Percentiles rank a stretch among this genome's conserved stretches.
phyloP scores from a whole-genome alignment of 2,113 vertebrate genomes.

The Lates calcarifer region DNA sequence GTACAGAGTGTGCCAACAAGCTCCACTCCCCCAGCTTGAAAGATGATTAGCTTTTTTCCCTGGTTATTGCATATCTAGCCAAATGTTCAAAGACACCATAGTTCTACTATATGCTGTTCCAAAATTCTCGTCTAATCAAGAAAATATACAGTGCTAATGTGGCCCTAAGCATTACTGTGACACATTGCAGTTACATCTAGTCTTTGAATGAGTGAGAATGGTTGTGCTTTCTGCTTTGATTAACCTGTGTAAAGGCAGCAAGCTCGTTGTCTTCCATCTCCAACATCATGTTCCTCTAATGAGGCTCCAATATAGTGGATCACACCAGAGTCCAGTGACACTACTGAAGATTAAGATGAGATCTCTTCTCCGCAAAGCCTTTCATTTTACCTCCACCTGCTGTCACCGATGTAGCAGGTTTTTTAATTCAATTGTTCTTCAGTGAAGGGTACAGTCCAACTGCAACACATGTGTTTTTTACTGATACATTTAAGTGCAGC shows the following conservation, averaged over 20 bases:
- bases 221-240: conserved; percentile 38
- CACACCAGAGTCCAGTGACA: conserved; percentile 20
- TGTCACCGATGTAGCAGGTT: conserved; percentile 22
- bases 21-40: not conserved
- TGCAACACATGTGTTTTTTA: conserved; percentile 13
- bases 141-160: conserved; percentile 10
- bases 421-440: conserved; percentile 33
- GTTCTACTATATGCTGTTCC: not conserved
- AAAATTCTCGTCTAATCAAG: not conserved
- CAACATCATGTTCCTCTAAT: conserved; percentile 41
- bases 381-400: conserved; percentile 45
- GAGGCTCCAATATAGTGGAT: conserved; percentile 49
- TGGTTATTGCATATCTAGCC: not conserved
- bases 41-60: conserved; percentile 2
- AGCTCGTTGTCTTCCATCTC: conserved; percentile 28
- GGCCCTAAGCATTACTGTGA: not conserved
- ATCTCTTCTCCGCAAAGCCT: conserved; percentile 23
- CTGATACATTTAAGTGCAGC: conserved; percentile 31
- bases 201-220: not conserved
- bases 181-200: not conserved
- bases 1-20: conserved; percentile 28
- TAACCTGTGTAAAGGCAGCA: conserved; percentile 8
- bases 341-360: conserved; percentile 30
- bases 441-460: conserved; percentile 8
- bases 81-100: conserved; percentile 29